Evolutionary conservation across 2,888 invertebrate species (phyloP).

Genomic region (Podabrus alpinus): DNA sequence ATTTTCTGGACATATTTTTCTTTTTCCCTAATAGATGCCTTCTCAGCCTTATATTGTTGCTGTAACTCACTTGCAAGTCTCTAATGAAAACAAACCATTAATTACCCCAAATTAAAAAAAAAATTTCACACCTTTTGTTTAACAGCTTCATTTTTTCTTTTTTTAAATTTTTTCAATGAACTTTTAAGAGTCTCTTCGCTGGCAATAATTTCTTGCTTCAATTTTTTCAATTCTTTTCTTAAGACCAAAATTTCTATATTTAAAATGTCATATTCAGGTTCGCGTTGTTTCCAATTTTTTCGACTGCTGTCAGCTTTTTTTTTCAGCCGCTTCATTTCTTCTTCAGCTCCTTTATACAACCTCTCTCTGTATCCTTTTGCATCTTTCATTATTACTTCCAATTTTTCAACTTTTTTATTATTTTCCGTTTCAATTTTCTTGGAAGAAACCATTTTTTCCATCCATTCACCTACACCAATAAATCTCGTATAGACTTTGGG

Average conservation of each 20-base stretch:
- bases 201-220: constrained; percentile 60
- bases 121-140: constrained; percentile 33
- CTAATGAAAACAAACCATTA: constrained; percentile 43
- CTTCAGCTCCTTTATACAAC: constrained; percentile 70
- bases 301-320: constrained; percentile 73
- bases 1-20: constrained; percentile 70
- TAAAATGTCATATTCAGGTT: constrained; percentile 75
- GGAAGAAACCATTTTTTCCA: constrained; percentile 58
- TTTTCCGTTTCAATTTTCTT: constrained; percentile 60
- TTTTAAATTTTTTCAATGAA: constrained; percentile 56
- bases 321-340: constrained; percentile 69
- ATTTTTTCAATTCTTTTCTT: constrained; percentile 64
- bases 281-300: constrained; percentile 75
- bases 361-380: constrained; percentile 77
- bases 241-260: constrained; percentile 80
- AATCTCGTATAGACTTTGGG: no score
- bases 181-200: constrained; percentile 58
- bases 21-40: constrained; percentile 67
- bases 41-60: constrained; percentile 66
- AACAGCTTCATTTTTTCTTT: constrained; percentile 56
- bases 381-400: constrained; percentile 78
- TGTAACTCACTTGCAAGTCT: constrained; percentile 67
- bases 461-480: constrained; percentile 55
- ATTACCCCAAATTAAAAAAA: not conserved
- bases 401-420: constrained; percentile 62